These are phyloP conservation scores for Lacanobia oleracea DNA, from an alignment of 2,888 invertebrate genomes.

Conservation along the genomic window DNA sequence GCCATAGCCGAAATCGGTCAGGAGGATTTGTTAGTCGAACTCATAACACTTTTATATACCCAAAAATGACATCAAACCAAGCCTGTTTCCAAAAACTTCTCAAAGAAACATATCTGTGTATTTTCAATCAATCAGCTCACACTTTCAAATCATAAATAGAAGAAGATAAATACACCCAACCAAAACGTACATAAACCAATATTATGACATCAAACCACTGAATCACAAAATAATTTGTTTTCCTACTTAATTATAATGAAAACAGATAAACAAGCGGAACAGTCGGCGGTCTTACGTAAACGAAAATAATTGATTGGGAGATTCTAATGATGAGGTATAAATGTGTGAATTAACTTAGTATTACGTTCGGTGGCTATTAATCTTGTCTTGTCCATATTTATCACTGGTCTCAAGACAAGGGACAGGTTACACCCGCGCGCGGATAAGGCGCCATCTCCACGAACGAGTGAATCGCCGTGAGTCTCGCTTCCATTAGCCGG, in stretches of 20 bases:
- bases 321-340: conserved; percentile 63
- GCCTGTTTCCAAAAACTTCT: background rate
- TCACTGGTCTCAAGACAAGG: conserved; percentile 37
- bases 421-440: conserved; percentile 41
- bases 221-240: conserved; percentile 50
- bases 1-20: too few species aligned
- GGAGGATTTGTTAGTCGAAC: background rate
- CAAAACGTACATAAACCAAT: conserved; percentile 23
- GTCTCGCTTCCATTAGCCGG: background rate
- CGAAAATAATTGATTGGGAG: conserved; percentile 53
- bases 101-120: background rate
- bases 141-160: background rate
- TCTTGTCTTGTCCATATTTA: conserved; percentile 59
- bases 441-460: conserved; percentile 1
- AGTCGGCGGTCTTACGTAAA: conserved; percentile 61
- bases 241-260: conserved; percentile 53
- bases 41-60: background rate
- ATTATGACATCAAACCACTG: conserved; percentile 58
- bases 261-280: conserved; percentile 61
- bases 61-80: too few species aligned
- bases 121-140: background rate
- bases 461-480: background rate
- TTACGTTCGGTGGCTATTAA: conserved; percentile 70
- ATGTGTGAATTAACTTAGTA: conserved; percentile 70
- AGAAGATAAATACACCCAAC: conserved; percentile 17